These are phyloP conservation scores for Digitonthophagus gazella DNA, from an alignment of 2,888 invertebrate genomes.

Conservation along the genomic window DNA sequence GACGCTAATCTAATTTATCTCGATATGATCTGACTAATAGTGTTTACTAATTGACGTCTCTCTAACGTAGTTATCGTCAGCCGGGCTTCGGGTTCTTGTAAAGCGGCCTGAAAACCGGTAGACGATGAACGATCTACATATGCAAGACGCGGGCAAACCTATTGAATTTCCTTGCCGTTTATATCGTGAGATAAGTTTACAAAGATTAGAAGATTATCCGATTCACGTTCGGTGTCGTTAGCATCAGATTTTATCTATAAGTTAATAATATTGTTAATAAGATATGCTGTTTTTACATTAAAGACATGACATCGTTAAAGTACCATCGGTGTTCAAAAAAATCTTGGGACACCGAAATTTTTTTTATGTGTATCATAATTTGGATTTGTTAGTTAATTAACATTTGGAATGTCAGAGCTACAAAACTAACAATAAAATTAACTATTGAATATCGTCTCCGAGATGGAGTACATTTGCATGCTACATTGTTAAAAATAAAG, in stretches of 20 bases:
- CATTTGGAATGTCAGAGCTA: no score
- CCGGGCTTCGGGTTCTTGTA: not conserved
- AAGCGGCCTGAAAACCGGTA: not conserved
- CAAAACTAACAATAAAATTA: no score
- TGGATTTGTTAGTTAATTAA: no score
- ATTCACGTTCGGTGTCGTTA: not conserved
- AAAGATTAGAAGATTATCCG: not conserved
- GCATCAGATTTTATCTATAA: not conserved
- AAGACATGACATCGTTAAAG: no score
- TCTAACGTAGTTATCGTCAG: not conserved
- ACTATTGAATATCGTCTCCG: no score
- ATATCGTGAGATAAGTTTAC: not conserved
- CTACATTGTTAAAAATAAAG: no score
- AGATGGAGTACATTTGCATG: no score
- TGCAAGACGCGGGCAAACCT: not conserved
- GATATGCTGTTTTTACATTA: not conserved
- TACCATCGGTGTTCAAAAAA: no score
- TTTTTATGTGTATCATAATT: no score
- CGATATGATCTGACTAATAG: slow-evolving; percentile 30
- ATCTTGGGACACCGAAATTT: no score
- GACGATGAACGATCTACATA: not conserved
- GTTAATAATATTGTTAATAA: not conserved
- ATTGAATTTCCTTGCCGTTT: not conserved
- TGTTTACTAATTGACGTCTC: slow-evolving; percentile 33
- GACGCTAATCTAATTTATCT: slow-evolving; percentile 34